Evolutionary conservation across 1,140 invertebrate genomes (phyloP).

Genomic region (Phenacoccus solenopsis): DNA sequence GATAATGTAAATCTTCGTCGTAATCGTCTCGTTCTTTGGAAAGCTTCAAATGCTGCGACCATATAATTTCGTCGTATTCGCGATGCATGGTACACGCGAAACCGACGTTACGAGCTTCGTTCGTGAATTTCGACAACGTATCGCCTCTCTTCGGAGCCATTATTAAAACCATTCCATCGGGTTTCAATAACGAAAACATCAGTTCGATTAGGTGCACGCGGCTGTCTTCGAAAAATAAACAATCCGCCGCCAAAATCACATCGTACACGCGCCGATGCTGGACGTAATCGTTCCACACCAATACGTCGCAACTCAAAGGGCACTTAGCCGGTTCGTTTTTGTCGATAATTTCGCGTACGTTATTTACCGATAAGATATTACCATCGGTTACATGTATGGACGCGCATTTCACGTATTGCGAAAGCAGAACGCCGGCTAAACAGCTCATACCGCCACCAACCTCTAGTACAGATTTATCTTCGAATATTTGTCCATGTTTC

Average conservation of each 20-base stretch:
- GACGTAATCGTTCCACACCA: conserved; percentile 35
- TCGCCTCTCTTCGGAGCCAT: conserved; percentile 62
- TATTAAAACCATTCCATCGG: conserved; percentile 50
- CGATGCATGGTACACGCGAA: conserved; percentile 42
- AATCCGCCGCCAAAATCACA: conserved; percentile 62
- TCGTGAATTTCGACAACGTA: conserved; percentile 55
- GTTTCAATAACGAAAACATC: conserved; percentile 51
- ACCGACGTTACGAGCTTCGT: conserved; percentile 42
- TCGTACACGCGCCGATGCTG: conserved; percentile 40
- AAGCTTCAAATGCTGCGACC: conserved; percentile 49
- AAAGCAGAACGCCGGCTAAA: conserved; percentile 59
- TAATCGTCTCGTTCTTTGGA: conserved; percentile 44
- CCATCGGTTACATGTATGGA: conserved; percentile 60
- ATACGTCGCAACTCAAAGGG: conserved; percentile 36
- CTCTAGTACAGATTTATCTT: conserved; percentile 55
- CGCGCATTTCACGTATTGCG: conserved; percentile 47
- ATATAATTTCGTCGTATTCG: conserved; percentile 48
- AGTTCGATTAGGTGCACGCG: conserved; percentile 54
- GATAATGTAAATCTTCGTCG: conserved; percentile 53
- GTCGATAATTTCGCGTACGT: conserved; percentile 49
- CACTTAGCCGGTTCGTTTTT: conserved; percentile 44
- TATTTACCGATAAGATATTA: conserved; percentile 60
- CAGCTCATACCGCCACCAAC: conserved; percentile 78
- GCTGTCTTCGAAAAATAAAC: conserved; percentile 71
- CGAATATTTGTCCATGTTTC: conserved; percentile 49